phyloP scores from a whole-genome alignment of 2,113 vertebrate genomes.

The Corynorhinus townsendii region DNA sequence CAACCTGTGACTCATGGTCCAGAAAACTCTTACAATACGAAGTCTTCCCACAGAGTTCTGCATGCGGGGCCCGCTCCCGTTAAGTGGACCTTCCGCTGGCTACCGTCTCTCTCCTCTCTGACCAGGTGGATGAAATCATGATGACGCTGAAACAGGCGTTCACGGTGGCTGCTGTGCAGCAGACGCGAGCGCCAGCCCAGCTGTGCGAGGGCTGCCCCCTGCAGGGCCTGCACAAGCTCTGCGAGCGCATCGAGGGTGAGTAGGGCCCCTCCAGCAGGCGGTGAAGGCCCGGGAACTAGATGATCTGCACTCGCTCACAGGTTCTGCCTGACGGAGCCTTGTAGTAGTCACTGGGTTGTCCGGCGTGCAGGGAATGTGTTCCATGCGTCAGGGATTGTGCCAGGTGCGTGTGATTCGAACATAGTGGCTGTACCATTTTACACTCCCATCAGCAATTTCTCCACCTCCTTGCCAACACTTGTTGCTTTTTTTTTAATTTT shows the following conservation, averaged over 20 bases:
- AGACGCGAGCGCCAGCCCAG: slow-evolving; percentile 85
- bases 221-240: slow-evolving; percentile 92
- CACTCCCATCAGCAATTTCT: background rate
- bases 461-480: background rate
- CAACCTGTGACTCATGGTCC: background rate
- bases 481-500: background rate
- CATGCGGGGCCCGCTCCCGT: background rate
- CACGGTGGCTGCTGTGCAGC: slow-evolving; percentile 91
- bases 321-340: background rate
- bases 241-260: slow-evolving; percentile 95
- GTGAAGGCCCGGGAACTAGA: background rate
- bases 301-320: background rate
- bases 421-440: background rate
- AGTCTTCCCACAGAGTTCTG: background rate
- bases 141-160: slow-evolving; percentile 98
- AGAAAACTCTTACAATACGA: background rate
- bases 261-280: background rate
- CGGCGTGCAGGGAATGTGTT: rapidly evolving
- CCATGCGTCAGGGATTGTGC: too few species aligned
- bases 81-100: rapidly evolving
- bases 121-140: slow-evolving; percentile 98
- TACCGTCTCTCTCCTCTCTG: background rate
- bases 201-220: slow-evolving; percentile 95
- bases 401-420: too few species aligned
- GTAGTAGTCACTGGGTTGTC: rapidly evolving